Conservation (phyloP, 1,140 invertebrate genomes). For the Plutomurus gul region DNA sequence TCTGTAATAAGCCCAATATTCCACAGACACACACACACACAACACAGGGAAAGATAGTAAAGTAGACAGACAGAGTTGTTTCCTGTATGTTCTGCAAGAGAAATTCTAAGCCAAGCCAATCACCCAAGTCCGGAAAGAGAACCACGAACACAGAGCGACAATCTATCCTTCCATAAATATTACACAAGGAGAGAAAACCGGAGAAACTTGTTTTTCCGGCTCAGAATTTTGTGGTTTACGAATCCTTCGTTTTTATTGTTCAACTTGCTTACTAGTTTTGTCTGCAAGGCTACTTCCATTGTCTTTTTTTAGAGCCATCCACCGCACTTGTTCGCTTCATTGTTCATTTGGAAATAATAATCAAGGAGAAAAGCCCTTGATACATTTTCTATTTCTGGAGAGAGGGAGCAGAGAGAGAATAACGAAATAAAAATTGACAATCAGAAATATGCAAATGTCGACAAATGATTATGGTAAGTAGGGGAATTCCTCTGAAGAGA, state of each 20-base stretch:
- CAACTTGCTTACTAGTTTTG: neutral
- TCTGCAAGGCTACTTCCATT: neutral
- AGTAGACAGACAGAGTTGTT: constrained; percentile 33
- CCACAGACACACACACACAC: too few relatives aligned
- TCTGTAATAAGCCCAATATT: too few relatives aligned
- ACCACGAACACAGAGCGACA: constrained; percentile 36
- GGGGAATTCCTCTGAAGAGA: too few relatives aligned
- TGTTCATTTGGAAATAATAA: neutral
- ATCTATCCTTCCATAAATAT: constrained; percentile 37
- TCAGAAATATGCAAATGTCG: too few relatives aligned
- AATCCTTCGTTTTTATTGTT: neutral
- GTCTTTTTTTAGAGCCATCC: neutral
- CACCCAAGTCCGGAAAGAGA: constrained; percentile 30
- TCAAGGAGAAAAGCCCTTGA: neutral
- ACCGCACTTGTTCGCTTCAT: neutral
- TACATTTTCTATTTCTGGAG: neutral
- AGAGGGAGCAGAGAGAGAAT: neutral
- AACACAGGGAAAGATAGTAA: neutral
- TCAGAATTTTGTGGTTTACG: constrained; percentile 28
- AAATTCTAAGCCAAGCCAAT: constrained; percentile 37
- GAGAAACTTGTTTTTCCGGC: constrained; percentile 39
- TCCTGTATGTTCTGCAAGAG: constrained; percentile 30
- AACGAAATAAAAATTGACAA: too few relatives aligned
- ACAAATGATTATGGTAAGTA: too few relatives aligned
- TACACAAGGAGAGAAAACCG: constrained; percentile 27